Base-by-base conservation (phyloP, 1,140 invertebrate genomes). In the Teleopsis dalmanni region DNA sequence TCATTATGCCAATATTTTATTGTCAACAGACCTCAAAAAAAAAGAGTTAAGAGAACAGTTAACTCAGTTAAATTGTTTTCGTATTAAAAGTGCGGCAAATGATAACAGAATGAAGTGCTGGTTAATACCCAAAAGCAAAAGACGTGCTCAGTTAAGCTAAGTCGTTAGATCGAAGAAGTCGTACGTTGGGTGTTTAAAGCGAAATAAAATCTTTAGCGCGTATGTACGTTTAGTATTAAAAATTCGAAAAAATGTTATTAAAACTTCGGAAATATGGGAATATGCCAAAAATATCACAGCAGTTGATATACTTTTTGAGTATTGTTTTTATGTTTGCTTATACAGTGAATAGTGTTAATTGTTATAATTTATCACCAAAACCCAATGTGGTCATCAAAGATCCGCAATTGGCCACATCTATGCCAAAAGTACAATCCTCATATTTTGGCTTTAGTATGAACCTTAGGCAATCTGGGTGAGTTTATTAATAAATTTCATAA, bases 371-470 rank as follows among this genome's bases (percentile, higher is more conserved):
- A 27, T 70, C 68, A 6, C 67, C 68, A 8, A 54, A 50, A 16
- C 67, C 68, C 23, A 71, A 70, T 56, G 38, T 36, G 11, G 44
- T 56, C 44, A 56, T 71, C 41, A 46, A 34, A 42, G 65, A 70
- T 48, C 68, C 68, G 31, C 53, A 58, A 44, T 52, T 59, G 11
- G 48, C 45, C 11, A 59, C 58, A n/a, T 45, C 6, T n/a, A 34
- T 65, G 49, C 58, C 63, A 21, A 68, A 71, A 58, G 51, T 54
- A 42, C 58, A 59, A 54, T 59, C 61, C 47, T 71, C 68, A 57
- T 71, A 71, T 55, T 71, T 71, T 47, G 68, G 68, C 42, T 71
- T 54, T 44, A 61, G 48, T 26, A 55, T 69, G 50, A 66, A 48
- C 40, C 45, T 69, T 44, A 55, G 65, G 46, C 55, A 55, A 23